phyloP scores from a whole-genome alignment of 2,113 vertebrate species.

The Sminthopsis crassicaudata region DNA sequence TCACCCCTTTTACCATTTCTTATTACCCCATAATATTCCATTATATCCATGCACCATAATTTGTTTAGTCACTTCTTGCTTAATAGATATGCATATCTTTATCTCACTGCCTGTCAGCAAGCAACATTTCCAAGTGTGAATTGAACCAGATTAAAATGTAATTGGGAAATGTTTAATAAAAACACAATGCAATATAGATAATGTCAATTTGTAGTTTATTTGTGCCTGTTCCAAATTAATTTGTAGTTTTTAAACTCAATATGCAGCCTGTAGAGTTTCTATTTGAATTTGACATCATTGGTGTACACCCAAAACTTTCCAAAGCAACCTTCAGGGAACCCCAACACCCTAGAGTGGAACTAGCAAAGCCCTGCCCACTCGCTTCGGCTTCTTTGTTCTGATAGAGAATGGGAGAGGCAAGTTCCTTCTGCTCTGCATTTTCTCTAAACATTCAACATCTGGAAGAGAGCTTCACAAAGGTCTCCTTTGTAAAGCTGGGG shows the following conservation, averaged over 20 bases:
- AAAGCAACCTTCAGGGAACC: neutral
- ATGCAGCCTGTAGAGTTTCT: neutral
- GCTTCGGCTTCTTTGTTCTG: slow-evolving; percentile 45
- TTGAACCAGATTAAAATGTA: neutral
- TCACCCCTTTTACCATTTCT: neutral
- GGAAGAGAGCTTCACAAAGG: slow-evolving; percentile 80
- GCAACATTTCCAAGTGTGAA: neutral
- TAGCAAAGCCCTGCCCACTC: neutral
- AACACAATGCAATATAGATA: neutral
- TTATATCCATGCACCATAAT: neutral
- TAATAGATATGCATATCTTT: neutral
- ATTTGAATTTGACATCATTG: neutral
- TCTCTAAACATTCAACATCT: slow-evolving; percentile 83
- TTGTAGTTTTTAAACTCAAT: neutral
- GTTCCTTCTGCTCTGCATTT: slow-evolving; percentile 54
- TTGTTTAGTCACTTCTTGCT: neutral
- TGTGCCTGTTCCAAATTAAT: neutral
- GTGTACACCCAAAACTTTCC: neutral
- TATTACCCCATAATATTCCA: neutral
- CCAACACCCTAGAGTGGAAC: neutral
- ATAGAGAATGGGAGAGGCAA: slow-evolving; percentile 70
- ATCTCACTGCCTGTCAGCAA: neutral
- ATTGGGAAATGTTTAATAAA: neutral
- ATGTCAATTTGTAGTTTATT: neutral
- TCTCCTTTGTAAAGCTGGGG: slow-evolving; percentile 77